Conservation (phyloP, 2,797 vertebrate genomes). For the Xenentodon cancila region DNA sequence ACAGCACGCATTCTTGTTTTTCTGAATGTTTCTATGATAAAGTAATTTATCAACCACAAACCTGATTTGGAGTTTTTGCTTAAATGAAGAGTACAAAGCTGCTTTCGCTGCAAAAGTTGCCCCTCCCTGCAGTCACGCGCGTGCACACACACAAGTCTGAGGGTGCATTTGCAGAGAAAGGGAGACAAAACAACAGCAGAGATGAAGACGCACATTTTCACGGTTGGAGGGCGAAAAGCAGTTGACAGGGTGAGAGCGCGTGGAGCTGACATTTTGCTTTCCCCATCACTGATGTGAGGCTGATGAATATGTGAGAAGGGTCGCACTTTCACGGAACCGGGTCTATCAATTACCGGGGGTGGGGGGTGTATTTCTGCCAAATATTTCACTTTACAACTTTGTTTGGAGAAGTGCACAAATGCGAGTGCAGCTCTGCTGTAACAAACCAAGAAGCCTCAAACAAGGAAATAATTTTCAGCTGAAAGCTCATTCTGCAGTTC, state of each 20-base stretch:
- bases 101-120: slow-evolving; percentile 12
- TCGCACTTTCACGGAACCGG: slow-evolving; percentile 48
- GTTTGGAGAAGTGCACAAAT: slow-evolving; percentile 14
- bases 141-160: slow-evolving; percentile 7
- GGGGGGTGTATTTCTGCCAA: slow-evolving; percentile 7
- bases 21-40: background rate
- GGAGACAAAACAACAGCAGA: slow-evolving; percentile 66
- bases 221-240: slow-evolving; percentile 83
- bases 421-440: background rate
- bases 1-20: slow-evolving; percentile 17
- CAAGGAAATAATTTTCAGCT: background rate
- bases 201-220: slow-evolving; percentile 81
- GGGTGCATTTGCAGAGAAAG: slow-evolving; percentile 20
- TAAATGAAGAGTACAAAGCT: slow-evolving; percentile 24
- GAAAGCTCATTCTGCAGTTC: slow-evolving; percentile 9
- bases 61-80: slow-evolving; percentile 4
- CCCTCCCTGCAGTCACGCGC: background rate
- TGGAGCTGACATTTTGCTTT: slow-evolving; percentile 79
- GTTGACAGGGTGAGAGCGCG: slow-evolving; percentile 85
- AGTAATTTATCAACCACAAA: slow-evolving; percentile 4
- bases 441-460: slow-evolving; percentile 7
- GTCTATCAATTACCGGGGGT: slow-evolving; percentile 30
- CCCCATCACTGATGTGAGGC: slow-evolving; percentile 68
- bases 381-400: slow-evolving; percentile 16
- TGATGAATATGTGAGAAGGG: slow-evolving; percentile 73